Evolutionary conservation across 1,140 invertebrate species (phyloP), one percentile per base, ranked within the genome.

Genomic region (Matsumurasca onukii): DNA sequence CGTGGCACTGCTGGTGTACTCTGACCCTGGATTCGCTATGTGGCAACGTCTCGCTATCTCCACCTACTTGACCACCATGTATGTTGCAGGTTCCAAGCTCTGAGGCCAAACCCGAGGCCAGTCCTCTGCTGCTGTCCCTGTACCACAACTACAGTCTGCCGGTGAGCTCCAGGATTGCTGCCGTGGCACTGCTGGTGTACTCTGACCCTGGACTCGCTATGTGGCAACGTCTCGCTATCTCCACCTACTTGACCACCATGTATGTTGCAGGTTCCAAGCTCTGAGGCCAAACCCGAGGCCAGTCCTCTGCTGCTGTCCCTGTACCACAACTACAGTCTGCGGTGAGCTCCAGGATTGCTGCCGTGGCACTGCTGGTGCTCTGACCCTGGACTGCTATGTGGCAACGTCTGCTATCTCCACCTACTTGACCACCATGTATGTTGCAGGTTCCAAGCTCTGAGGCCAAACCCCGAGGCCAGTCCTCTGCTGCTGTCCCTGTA

Each of bases 141-240:
- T 59, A 59, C 55, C 55, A 59, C 55, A 59, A 59, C 55, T 59
- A 59, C 55, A 22, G 15, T 5, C 15, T 59, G 55, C 55, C 55
- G 15, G 25, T 24, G 12, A 29, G 55, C 13, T 13, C 55, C 24
- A 13, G 55, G 12, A 25, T 59, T 59, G 55, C 55, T 22, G 15
- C 55, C 15, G 55, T 24, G n/a, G 55, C 55, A 2, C 25, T 59
- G 15, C 55, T 59, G 9, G 55, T n/a, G n/a, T 59, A 59, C 25
- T 59, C 24, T 27, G 25, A 59, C 22, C 55, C 55, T 2, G 55
- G 55, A 3, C 22, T 59, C 30, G 55, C 55, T 13, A 29, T 59
- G 25, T 59, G 55, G 55, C 55, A 59, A 29, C 15, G 55, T 12
- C n/a, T n/a, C n/a, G 49, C 49, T 20, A 51, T 51, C 49, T 51